These are phyloP conservation scores for Trachythela sp. DNA, from an alignment of 64 coral and sea anemone species.

Conservation along the genomic window DNA sequence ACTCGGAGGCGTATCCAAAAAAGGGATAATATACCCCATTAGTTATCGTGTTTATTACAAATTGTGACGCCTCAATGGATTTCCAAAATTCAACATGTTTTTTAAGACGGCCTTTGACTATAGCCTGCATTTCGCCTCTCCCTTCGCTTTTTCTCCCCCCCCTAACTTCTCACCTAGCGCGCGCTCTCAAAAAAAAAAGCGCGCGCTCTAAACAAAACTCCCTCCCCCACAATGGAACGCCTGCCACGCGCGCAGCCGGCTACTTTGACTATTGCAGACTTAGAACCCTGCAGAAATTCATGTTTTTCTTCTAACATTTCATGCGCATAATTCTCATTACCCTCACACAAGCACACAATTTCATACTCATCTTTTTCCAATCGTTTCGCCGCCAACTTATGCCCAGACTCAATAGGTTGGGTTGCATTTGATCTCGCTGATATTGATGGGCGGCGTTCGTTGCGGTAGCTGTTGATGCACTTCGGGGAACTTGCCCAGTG, in stretches of 20 bases:
- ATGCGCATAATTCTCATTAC: conserved; percentile 4
- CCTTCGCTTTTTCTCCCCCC: too few relatives aligned
- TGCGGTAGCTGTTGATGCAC: neutral
- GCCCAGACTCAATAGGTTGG: neutral
- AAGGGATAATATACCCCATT: conserved; percentile 62
- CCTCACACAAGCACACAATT: neutral
- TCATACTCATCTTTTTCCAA: neutral
- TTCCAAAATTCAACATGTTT: conserved; percentile 39
- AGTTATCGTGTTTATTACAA: conserved; percentile 41
- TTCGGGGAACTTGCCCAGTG: neutral
- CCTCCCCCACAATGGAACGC: too few relatives aligned
- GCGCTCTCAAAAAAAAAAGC: too few relatives aligned
- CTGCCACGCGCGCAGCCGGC: too few relatives aligned
- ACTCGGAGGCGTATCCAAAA: conserved; percentile 35
- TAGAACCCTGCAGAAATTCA: conserved; percentile 18
- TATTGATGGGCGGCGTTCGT: conserved; percentile 25
- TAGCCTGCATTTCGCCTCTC: too few relatives aligned
- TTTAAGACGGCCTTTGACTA: conserved; percentile 32
- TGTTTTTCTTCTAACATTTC: neutral
- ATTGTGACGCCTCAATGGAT: conserved; percentile 40
- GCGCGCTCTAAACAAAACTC: too few relatives aligned
- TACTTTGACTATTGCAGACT: conserved; percentile 24
- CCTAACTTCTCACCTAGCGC: too few relatives aligned
- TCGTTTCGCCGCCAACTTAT: neutral
- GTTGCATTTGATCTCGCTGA: neutral